Evolutionary conservation across 2,797 vertebrate species (phyloP), one percentile per base, ranked within the genome.

Genomic region (Pseudochirops corinnae): DNA sequence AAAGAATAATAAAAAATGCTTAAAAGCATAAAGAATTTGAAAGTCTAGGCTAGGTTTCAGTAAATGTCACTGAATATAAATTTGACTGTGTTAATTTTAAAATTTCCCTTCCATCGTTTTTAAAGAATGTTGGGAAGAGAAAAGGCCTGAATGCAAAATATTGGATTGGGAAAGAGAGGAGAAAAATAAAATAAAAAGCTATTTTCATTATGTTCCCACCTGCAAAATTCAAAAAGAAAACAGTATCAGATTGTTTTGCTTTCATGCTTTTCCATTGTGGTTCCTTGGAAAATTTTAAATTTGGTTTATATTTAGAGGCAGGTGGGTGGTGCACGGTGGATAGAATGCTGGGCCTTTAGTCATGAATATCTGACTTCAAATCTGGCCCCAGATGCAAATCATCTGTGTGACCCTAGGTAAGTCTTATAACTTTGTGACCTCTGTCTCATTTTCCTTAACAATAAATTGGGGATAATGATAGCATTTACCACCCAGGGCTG

Each of bases 231-330:
- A 56, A 92, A 95, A 62, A 96, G 96, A 57, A 90, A 39, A 95
- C 50, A 56, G 26, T 56, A 58, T 46, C 7, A 91, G 58, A n/a
- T 91, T 96, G 93, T 97, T 95, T 96, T 94, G 60, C 58, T 94
- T 95, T 90, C 90, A 82, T 96, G 82, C 93, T 97, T 96, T 95
- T 46, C 74, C 90, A 16, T 94, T 11, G 56, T 95, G 90, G 97
- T 91, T 92, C 90, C 56, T 94, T 96, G 58, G 90, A 93, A 93
- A 94, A 56, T 28, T 95, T 96, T 97, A 94, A 96, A 96, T 96
- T 96, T 10, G 9, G 74, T 46, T 87, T 24, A 46, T 87, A 87
- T 87, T 82, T 82, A 46, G 21, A 82, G 74, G 39, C 9, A 87
- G 74, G 21, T 87, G 10, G 60, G 13, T 67, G 21, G 74, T 4